Conservation (phyloP, 1,140 invertebrate species). For the Panonychus citri region DNA sequence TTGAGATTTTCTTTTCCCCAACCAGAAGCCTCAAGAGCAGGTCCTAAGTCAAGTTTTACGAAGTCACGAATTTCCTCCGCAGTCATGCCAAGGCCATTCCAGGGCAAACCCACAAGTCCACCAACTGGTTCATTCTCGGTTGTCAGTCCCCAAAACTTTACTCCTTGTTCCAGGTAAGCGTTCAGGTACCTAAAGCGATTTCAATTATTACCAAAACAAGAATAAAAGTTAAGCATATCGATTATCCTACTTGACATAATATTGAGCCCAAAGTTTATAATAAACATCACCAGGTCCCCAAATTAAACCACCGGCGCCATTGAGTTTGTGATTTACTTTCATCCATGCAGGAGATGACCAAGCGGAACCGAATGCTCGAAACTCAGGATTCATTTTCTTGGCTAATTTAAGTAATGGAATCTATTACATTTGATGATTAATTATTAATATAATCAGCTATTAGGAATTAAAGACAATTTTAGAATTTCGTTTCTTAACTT, state of each 20-base stretch:
- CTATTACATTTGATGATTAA: conserved; percentile 20
- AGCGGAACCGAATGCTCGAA: conserved; percentile 37
- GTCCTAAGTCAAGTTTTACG: conserved; percentile 1
- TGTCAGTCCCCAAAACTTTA: conserved; percentile 36
- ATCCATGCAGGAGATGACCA: conserved; percentile 61
- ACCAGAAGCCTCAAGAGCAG: conserved; percentile 20
- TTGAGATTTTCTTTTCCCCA: conserved; percentile 10
- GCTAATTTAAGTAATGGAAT: conserved; percentile 38
- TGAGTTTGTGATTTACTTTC: conserved; percentile 55
- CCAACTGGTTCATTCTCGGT: conserved; percentile 32
- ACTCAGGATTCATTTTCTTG: conserved; percentile 21
- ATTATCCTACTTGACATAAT: conserved; percentile 26
- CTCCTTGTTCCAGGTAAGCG: conserved; percentile 28
- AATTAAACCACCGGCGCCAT: neutral
- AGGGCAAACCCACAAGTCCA: neutral
- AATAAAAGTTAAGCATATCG: neutral
- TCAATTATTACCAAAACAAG: neutral
- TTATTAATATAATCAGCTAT: conserved; percentile 10
- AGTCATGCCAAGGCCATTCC: neutral
- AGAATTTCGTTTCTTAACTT: neutral
- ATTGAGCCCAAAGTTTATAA: conserved; percentile 41
- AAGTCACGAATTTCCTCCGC: neutral
- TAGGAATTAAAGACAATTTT: neutral
- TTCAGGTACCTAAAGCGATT: conserved; percentile 30
- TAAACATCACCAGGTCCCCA: neutral